Evolutionary conservation across 2,888 invertebrate genomes (phyloP).

Genomic region (Gisinianus flammeolus): DNA sequence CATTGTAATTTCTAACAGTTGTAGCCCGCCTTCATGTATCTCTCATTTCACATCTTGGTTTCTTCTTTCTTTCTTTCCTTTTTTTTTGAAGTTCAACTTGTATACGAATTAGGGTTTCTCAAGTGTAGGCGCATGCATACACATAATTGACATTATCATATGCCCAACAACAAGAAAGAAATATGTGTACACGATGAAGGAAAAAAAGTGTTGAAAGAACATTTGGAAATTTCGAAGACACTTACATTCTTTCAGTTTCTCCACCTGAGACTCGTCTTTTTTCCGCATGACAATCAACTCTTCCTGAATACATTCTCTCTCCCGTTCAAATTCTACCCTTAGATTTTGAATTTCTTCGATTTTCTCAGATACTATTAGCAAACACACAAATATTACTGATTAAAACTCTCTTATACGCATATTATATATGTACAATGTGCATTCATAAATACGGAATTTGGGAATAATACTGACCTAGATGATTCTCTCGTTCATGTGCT

Average conservation of each 20-base stretch:
- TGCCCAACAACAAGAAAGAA: not conserved
- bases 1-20: not conserved
- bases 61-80: not conserved
- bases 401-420: not conserved
- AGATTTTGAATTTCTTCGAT: slow-evolving; percentile 30
- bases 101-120: not conserved
- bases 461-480: slow-evolving; percentile 10
- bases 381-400: not conserved
- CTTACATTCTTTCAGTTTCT: slow-evolving; percentile 34
- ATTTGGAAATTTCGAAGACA: slow-evolving; percentile 2
- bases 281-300: slow-evolving; percentile 28
- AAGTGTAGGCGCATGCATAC: slow-evolving; percentile 16
- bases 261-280: slow-evolving; percentile 33
- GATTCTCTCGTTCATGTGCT: slow-evolving; percentile 14
- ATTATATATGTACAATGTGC: not conserved
- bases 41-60: not conserved
- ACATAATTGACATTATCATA: not conserved
- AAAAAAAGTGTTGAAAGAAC: not conserved
- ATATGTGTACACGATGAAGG: not conserved
- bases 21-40: not conserved
- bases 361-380: slow-evolving; percentile 19
- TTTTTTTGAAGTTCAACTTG: not conserved
- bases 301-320: slow-evolving; percentile 34
- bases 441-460: not conserved
- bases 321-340: slow-evolving; percentile 34